These are phyloP conservation scores for Melanocharis versteri DNA, from an alignment of 2,113 vertebrate genomes.

Conservation along the genomic window DNA sequence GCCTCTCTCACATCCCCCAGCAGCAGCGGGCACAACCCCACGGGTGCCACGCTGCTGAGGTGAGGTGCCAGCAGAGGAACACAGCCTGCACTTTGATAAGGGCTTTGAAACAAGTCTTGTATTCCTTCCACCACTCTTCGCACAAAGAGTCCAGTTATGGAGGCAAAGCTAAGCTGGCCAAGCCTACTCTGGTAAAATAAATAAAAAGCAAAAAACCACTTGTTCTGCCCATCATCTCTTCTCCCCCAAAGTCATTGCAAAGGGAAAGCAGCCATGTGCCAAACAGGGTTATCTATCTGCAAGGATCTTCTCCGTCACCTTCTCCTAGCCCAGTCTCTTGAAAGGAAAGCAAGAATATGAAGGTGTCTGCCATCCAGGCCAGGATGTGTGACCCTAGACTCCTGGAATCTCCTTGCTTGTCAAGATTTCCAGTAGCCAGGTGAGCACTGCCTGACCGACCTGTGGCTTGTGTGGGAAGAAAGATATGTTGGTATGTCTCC, in stretches of 20 bases:
- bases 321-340: background rate
- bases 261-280: background rate
- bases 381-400: background rate
- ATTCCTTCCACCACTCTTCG: background rate
- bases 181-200: background rate
- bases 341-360: background rate
- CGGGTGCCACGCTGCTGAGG: background rate
- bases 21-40: background rate
- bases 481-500: background rate
- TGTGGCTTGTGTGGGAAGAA: background rate
- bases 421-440: background rate
- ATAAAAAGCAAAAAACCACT: background rate
- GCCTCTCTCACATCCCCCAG: background rate
- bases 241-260: background rate
- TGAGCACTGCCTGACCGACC: background rate
- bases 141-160: background rate
- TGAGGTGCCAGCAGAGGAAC: background rate
- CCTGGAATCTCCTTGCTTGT: background rate
- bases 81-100: background rate
- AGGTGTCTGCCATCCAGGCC: background rate
- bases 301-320: background rate
- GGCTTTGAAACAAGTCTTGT: background rate
- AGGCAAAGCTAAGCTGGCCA: background rate
- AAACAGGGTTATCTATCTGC: fast-evolving
- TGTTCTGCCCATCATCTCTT: background rate